Percentiles rank a stretch among this genome's conserved stretches.
Conservation (phyloP, 2,888 invertebrate species). For the Mimachlamys varia region DNA sequence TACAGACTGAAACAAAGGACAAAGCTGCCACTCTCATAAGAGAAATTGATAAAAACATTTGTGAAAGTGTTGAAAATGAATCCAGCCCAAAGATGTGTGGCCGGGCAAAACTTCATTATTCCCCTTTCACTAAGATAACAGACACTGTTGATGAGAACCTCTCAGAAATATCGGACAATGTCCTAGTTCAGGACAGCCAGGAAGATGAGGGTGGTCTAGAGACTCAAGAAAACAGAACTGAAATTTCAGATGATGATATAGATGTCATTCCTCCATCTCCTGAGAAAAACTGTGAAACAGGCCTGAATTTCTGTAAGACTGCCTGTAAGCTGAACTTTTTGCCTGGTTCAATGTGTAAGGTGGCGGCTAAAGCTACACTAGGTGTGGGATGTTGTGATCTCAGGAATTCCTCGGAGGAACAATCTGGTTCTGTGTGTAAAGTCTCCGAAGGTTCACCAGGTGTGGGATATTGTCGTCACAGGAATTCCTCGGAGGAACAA, state of each 20-base stretch:
- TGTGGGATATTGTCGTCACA: too few species aligned
- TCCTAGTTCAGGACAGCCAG: conserved; percentile 40
- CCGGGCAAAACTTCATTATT: background rate
- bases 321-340: background rate
- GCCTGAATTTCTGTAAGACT: background rate
- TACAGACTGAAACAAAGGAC: too few species aligned
- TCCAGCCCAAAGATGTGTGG: background rate
- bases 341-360: background rate
- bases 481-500: too few species aligned
- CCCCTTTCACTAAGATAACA: background rate
- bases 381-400: background rate
- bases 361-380: background rate
- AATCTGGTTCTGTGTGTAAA: background rate
- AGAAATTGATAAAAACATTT: too few species aligned
- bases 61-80: background rate
- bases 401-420: too few species aligned
- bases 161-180: background rate
- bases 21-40: too few species aligned
- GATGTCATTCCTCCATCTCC: conserved; percentile 51
- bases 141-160: background rate
- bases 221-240: background rate
- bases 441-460: background rate
- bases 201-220: background rate
- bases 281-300: conserved; percentile 25
- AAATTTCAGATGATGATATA: conserved; percentile 36